A percentile compares a stretch with the other conserved stretches of the same genome.
Evolutionary conservation across 2,888 invertebrate species (phyloP).

Genomic region (Microctonus brassicae): DNA sequence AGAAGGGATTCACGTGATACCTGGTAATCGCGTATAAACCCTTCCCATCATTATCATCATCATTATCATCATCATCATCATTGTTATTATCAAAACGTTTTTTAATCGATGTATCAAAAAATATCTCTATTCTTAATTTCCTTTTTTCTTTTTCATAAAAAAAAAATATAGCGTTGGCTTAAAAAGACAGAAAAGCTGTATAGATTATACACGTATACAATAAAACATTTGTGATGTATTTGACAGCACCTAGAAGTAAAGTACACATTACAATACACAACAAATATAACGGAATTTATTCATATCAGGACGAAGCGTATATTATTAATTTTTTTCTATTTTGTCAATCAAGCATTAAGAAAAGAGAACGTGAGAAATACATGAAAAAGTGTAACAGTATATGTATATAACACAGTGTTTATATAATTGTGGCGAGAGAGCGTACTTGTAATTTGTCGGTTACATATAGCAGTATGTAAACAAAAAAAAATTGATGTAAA

Average conservation of each 20-base stretch:
- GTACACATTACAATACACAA: slow-evolving; percentile 61
- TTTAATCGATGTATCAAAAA: slow-evolving; percentile 29
- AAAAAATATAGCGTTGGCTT: slow-evolving; percentile 42
- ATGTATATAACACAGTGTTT: background rate
- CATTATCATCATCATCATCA: slow-evolving; percentile 48
- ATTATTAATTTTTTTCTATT: background rate
- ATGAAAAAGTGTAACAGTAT: slow-evolving; percentile 3
- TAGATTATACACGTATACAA: slow-evolving; percentile 53
- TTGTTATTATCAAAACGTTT: slow-evolving; percentile 13
- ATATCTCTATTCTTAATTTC: slow-evolving; percentile 21
- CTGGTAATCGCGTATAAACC: slow-evolving; percentile 68
- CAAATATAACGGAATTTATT: slow-evolving; percentile 27
- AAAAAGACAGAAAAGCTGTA: slow-evolving; percentile 47
- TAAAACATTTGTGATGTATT: slow-evolving; percentile 54
- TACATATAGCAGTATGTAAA: background rate
- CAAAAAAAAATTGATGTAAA: background rate
- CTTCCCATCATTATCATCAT: slow-evolving; percentile 64
- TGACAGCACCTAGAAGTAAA: slow-evolving; percentile 68
- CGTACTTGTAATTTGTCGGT: slow-evolving; percentile 6
- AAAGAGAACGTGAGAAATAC: background rate
- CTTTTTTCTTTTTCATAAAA: slow-evolving; percentile 32
- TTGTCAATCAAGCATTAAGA: slow-evolving; percentile 11
- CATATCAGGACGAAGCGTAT: background rate
- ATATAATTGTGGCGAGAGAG: background rate
- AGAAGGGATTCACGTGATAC: slow-evolving; percentile 67